Percentiles rank a stretch among this genome's conserved stretches.
Conservation (phyloP, 2,888 invertebrate species). For the Sesia bembeciformis region DNA sequence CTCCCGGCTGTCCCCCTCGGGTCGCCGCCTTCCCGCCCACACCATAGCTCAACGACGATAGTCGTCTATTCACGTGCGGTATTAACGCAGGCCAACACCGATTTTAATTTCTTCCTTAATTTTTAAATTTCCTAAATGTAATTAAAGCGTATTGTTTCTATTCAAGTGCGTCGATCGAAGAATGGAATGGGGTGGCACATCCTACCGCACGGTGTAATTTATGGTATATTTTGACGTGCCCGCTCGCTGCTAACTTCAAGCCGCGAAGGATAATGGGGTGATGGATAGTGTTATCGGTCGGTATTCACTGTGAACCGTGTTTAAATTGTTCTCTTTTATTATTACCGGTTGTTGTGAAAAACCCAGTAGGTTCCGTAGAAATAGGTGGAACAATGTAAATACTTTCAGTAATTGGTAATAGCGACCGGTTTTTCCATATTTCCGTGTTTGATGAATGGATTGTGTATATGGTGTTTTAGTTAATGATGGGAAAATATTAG, state of each 20-base stretch:
- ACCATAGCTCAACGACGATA: constrained; percentile 32
- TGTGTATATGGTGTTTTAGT: neutral
- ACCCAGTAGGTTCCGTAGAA: constrained; percentile 18
- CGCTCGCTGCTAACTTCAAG: constrained; percentile 64
- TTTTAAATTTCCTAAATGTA: constrained; percentile 17
- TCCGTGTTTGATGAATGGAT: neutral
- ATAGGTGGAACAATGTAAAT: no score
- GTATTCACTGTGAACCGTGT: constrained; percentile 55
- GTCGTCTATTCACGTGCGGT: constrained; percentile 31
- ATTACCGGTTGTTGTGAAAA: constrained; percentile 42
- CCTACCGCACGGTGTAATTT: constrained; percentile 61
- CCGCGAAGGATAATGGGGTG: constrained; percentile 63
- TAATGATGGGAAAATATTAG: neutral
- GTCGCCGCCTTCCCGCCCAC: constrained; percentile 20
- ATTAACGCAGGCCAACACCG: constrained; percentile 32
- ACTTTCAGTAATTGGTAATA: no score
- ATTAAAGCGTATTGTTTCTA: neutral
- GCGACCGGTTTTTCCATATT: no score
- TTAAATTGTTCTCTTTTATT: constrained; percentile 47
- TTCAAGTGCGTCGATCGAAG: neutral
- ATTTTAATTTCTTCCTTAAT: constrained; percentile 28
- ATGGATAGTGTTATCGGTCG: constrained; percentile 72
- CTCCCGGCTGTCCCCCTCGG: constrained; percentile 27
- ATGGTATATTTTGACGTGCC: constrained; percentile 71
- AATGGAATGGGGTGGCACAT: constrained; percentile 28